These are phyloP conservation scores for Tinea semifulvella DNA, from an alignment of 2,888 invertebrate genomes.

Conservation along the genomic window DNA sequence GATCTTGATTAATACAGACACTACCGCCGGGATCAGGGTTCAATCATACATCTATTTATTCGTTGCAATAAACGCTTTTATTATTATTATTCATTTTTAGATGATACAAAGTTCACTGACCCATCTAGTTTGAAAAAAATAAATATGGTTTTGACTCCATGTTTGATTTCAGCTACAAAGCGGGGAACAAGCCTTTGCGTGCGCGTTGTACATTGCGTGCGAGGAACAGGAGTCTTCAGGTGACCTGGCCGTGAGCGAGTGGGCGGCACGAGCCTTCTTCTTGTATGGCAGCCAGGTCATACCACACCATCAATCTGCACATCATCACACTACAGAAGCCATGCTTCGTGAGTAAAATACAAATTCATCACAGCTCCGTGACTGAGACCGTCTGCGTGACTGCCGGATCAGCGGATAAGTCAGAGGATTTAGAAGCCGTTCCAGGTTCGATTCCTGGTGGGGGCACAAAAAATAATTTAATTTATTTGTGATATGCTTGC, in stretches of 20 bases:
- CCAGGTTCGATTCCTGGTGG: no score
- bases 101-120: neutral
- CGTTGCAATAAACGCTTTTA: neutral
- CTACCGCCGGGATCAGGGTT: no score
- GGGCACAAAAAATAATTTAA: no score
- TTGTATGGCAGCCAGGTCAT: constrained; percentile 83
- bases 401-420: no score
- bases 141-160: neutral
- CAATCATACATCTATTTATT: no score
- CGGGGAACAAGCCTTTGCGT: constrained; percentile 89
- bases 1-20: no score
- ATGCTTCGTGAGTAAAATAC: no score
- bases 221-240: constrained; percentile 50
- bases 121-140: neutral
- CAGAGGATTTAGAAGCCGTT: no score
- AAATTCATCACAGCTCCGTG: no score
- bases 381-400: no score
- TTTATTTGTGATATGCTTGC: no score
- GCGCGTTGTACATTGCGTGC: constrained; percentile 86
- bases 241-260: constrained; percentile 75
- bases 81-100: neutral
- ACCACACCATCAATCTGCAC: neutral
- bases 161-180: constrained; percentile 64
- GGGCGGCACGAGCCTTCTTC: constrained; percentile 93
- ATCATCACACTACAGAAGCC: no score